Evolutionary conservation across 2,797 vertebrate species (phyloP), one percentile per base, ranked within the genome.

Genomic region (Limnodromus scolopaceus): DNA sequence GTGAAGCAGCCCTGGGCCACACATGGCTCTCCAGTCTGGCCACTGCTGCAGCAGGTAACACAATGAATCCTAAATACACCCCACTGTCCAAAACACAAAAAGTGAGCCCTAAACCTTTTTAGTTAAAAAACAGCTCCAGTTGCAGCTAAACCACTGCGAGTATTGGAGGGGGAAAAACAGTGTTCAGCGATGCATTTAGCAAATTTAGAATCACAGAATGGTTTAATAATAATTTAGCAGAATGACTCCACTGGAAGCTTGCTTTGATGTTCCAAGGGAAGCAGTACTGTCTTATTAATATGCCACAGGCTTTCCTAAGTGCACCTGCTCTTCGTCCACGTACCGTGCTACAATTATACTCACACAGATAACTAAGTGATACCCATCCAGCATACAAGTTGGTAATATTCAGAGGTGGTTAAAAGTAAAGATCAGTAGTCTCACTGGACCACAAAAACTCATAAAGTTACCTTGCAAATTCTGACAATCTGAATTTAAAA

Each of bases 131-230:
- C 11, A 84, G 16, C 23, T 84, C 32, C 46, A 61, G 9, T 11
- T 70, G 14, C 60, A 84, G 43, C 34, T 81, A 78, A 84, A 84
- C 15, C 30, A 45, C 51, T 24, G 7, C 1, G 2, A 38, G 16
- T 8, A 10, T 18, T n/a, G 25, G 46, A 57, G 16, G 10, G 19
- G 5, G 4, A 8, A 51, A 76, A 94, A 30, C 0, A 0, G 32
- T 12, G 10, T 70, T 80, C 64, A 80, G 46, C 51, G 60, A 34
- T 45, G 39, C 16, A 23, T 55, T 76, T 25, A 64, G 32, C 34
- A 54, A 38, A 43, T 64, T 43, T 27, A 66, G 24, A 30, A 20
- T 18, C 58, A 61, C 38, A 14, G 38, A 30, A 30, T 5, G 27
- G 60, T 41, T 63, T 30, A 63, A 41, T 19, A 30, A 28, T 41